Evolutionary conservation across 1,140 invertebrate species (phyloP).

Genomic region (Sminthurinus signatus): DNA sequence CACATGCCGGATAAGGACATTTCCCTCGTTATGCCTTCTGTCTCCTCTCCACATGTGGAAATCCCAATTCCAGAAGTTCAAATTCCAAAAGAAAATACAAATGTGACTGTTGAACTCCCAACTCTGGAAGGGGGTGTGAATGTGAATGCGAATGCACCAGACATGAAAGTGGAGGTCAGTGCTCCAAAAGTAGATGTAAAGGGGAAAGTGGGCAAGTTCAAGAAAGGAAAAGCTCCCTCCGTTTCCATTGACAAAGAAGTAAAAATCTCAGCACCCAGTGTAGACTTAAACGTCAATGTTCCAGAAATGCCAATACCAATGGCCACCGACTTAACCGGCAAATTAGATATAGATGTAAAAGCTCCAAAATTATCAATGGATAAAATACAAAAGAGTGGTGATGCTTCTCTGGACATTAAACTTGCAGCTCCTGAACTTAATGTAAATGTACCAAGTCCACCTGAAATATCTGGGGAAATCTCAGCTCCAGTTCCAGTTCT

Average conservation of each 20-base stretch:
- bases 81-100: conserved; percentile 9
- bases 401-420: no score
- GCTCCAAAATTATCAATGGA: neutral
- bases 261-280: no score
- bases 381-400: neutral
- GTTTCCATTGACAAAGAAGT: no score
- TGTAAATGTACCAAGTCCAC: neutral
- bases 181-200: neutral
- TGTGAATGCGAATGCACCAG: neutral
- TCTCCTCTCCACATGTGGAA: neutral
- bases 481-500: neutral
- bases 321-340: no score
- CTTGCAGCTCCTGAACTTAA: neutral
- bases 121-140: neutral
- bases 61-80: conserved; percentile 22
- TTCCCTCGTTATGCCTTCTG: neutral
- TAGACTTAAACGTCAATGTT: no score
- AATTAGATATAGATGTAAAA: neutral
- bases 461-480: neutral
- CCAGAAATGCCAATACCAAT: no score
- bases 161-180: no score
- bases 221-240: neutral
- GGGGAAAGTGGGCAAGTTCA: no score
- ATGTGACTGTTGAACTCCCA: neutral
- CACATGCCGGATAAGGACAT: neutral